Percentiles rank a stretch among this genome's conserved stretches.
phyloP scores from a whole-genome alignment of 2,113 vertebrate genomes.

The Lutjanus erythropterus region DNA sequence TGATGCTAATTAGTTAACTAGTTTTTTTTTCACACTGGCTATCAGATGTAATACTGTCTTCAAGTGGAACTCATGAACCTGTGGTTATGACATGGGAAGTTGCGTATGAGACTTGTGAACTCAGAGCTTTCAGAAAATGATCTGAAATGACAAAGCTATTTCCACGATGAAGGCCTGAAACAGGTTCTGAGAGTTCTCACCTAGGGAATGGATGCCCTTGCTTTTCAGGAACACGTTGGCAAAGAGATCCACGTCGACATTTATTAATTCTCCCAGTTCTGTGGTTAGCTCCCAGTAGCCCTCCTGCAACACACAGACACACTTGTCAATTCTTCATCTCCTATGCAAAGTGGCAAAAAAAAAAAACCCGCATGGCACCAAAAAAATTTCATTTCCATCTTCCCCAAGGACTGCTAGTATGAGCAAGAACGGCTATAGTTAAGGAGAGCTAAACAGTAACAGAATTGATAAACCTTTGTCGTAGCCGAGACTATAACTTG shows the following conservation, averaged over 20 bases:
- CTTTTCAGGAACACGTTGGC: constrained; percentile 83
- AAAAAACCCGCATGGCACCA: no score
- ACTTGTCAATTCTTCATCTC: neutral
- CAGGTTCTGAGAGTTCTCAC: constrained; percentile 50
- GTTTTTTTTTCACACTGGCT: no score
- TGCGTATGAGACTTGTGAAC: no score
- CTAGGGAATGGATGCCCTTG: constrained; percentile 90
- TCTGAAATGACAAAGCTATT: neutral
- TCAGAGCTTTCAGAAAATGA: no score
- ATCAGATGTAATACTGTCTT: no score
- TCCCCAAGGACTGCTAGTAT: neutral
- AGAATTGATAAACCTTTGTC: neutral
- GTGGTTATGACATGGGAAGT: no score
- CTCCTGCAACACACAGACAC: constrained; percentile 78
- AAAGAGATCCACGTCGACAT: constrained; percentile 82
- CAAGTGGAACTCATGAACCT: no score
- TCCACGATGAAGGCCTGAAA: neutral
- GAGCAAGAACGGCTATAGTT: neutral
- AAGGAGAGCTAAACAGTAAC: neutral
- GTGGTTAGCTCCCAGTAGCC: constrained; percentile 89
- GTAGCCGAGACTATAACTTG: neutral
- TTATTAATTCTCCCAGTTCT: constrained; percentile 81
- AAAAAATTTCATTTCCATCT: neutral
- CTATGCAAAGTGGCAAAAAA: neutral
- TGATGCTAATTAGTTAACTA: no score